A percentile compares a stretch with the other conserved stretches of the same genome.
Conservation (phyloP, 2,888 invertebrate genomes). For the Morpho helenor region DNA sequence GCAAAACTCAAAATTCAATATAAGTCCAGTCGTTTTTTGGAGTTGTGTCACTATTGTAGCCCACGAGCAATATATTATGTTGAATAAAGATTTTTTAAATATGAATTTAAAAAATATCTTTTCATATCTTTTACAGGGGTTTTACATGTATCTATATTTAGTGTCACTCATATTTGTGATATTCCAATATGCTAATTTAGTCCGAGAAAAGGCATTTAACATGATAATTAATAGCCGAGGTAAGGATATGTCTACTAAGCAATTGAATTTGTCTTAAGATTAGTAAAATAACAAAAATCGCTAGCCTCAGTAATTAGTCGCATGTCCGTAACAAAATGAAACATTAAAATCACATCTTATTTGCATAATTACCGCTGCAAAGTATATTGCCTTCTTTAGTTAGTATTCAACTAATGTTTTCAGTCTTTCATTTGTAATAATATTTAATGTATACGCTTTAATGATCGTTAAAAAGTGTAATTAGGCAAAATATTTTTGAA, state of each 20-base stretch:
- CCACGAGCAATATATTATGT: too few species aligned
- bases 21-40: too few species aligned
- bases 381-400: conserved; percentile 68
- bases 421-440: conserved; percentile 52
- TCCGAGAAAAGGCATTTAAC: conserved; percentile 82
- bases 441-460: conserved; percentile 27
- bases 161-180: conserved; percentile 88
- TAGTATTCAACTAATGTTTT: conserved; percentile 64
- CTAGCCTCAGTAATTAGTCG: conserved; percentile 57
- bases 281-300: conserved; percentile 29
- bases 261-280: conserved; percentile 14
- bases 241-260: conserved; percentile 36
- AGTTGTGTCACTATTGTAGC: too few species aligned
- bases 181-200: conserved; percentile 83
- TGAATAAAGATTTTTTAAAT: too few species aligned
- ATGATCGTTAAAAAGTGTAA: conserved; percentile 13
- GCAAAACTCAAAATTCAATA: too few species aligned
- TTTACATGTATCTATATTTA: conserved; percentile 89
- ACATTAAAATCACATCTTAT: conserved; percentile 77
- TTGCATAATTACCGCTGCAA: conserved; percentile 71
- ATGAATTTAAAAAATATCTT: too few species aligned
- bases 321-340: conserved; percentile 75
- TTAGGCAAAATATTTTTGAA: neutral
- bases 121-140: conserved; percentile 79
- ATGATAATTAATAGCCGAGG: conserved; percentile 77